Evolutionary conservation across 2,888 invertebrate genomes (phyloP), one percentile per base, ranked within the genome.

Genomic region (Atherix ibis): DNA sequence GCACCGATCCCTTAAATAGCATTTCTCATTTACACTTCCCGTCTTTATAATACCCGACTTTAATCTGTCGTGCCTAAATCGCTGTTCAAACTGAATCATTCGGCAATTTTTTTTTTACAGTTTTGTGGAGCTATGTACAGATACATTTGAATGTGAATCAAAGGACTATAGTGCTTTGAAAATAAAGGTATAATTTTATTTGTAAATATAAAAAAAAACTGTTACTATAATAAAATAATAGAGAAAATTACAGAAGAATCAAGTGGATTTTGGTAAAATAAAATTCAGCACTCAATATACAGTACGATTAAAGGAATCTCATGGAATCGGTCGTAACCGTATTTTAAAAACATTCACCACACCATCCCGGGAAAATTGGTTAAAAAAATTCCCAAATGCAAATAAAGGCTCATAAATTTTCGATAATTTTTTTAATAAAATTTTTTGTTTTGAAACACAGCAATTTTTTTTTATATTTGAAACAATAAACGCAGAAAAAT

Each of bases 201-300:
- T 13, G 3, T 13, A 32, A 35, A 50, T 52, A 50, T 45, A 12
- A 31, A 27, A 24, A 19, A 30, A 12, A 15, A 18, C 13, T 10
- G 4, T 13, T 27, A 18, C 9, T 9, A 3, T 17, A n/a, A 16
- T 22, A 2, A 16, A 13, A 12, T 19, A n/a, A 5, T 34, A 27
- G n/a, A n/a, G n/a, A n/a, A n/a, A 27, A 19, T 18, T 44, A 5
- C 48, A 59, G 59, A 57, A 54, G 35, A 52, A 58, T 41, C 49
- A 56, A 3, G 41, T 58, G 39, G 59, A 57, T 40, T 60, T 59
- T 38, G 53, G 49, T 38, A 56, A 54, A 42, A 42, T 60, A 2
- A 56, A 53, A 44, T 60, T 55, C 36, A 51, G 56, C 32, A 57
- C 59, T 34, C 52, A 53, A 6, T 60, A 60, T 35, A 50, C 52